Evolutionary conservation across 2,797 vertebrate species (phyloP), one percentile per base, ranked within the genome.

Genomic region (Perodicticus potto): DNA sequence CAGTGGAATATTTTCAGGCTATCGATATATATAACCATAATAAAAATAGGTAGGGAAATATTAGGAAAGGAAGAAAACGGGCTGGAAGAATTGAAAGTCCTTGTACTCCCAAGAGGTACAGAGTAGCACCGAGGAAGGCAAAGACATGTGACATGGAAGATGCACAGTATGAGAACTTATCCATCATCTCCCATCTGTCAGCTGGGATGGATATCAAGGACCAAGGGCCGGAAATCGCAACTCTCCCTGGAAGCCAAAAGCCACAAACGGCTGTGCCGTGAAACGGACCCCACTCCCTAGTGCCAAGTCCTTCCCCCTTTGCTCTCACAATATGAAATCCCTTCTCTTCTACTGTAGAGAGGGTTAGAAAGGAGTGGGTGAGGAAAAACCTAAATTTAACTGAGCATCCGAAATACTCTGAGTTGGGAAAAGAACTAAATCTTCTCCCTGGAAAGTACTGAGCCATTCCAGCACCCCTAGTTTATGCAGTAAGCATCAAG

Each of bases 371-470:
- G 4, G 23, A 70, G 11, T 86, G 73, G 67, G 5, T 57, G 22
- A 45, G 20, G 43, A 92, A 32, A 94, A 88, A 80, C 37, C n/a
- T 81, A 34, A 61, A 86, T 76, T 61, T 89, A 61, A 40, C 32
- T 29, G 8, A 80, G 27, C 17, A 73, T 70, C 57, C 29, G 45
- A 81, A 92, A 76, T 89, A 67, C 16, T 76, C 73, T 70, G n/a
- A 69, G 61, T 25, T 29, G 49, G n/a, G 80, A 19, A 45, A 69
- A 91, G 43, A 67, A 84, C 37, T 32, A 81, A 86, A 19, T 67
- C 29, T 25, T 2, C 25, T 73, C 40, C 61, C 55, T 74, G 32
- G 86, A 59, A 40, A 23, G 37, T 45, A 32, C 32, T 69, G 25
- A 90, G 40, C 22, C 65, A 67, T 59, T 86, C 57, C 6, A 89